Conservation (phyloP, 2,888 invertebrate species). For the Macaria notata region DNA sequence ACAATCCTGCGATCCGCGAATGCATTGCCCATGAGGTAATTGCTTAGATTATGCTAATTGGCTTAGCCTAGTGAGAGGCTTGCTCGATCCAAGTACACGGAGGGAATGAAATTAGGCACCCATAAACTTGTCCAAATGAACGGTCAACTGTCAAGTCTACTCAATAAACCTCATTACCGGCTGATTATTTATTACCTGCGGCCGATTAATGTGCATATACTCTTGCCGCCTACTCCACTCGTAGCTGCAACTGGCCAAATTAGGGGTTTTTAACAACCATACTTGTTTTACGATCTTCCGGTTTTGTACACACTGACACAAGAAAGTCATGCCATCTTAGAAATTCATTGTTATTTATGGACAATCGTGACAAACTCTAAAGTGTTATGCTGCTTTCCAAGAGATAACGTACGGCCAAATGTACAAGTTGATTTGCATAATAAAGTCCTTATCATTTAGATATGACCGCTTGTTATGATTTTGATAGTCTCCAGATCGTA, state of each 20-base stretch:
- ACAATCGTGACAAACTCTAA: constrained; percentile 28
- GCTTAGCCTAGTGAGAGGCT: constrained; percentile 11
- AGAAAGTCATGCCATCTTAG: constrained; percentile 27
- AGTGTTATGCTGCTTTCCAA: constrained; percentile 31
- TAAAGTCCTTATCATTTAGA: constrained; percentile 24
- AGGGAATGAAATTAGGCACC: constrained; percentile 26
- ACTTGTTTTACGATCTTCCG: constrained; percentile 30
- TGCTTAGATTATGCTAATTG: constrained; percentile 23
- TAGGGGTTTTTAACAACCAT: constrained; percentile 34
- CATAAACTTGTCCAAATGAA: constrained; percentile 31
- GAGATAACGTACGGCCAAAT: constrained; percentile 22
- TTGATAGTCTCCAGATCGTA: constrained; percentile 18
- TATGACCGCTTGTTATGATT: constrained; percentile 22
- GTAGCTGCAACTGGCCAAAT: constrained; percentile 25
- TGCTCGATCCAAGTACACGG: constrained; percentile 15
- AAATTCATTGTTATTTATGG: constrained; percentile 33
- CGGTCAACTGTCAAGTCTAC: constrained; percentile 33
- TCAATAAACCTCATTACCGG: constrained; percentile 35
- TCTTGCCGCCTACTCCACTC: constrained; percentile 28
- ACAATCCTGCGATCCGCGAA: constrained; percentile 12
- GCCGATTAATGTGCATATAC: constrained; percentile 28
- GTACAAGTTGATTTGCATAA: constrained; percentile 30
- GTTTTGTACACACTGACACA: constrained; percentile 27
- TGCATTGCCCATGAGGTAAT: constrained; percentile 17
- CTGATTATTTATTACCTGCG: constrained; percentile 29